Evolutionary conservation across 1,140 invertebrate genomes (phyloP).

Genomic region (Neuroterus valhalla): DNA sequence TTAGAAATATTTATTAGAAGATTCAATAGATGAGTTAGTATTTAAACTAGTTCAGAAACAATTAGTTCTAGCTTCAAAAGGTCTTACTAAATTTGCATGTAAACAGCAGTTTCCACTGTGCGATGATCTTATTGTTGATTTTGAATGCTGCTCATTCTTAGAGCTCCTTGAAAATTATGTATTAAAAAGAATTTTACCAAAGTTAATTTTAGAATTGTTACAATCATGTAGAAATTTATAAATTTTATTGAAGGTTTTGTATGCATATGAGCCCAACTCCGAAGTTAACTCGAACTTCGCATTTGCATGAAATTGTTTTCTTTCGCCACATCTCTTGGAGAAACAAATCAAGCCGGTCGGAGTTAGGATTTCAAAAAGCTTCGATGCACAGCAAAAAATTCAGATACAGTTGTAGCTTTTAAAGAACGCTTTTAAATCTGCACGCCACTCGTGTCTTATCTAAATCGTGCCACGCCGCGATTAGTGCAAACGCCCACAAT

Average conservation of each 20-base stretch:
- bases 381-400: background rate
- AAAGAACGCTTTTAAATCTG: background rate
- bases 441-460: conserved; percentile 1
- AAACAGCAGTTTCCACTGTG: background rate
- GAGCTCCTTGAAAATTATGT: background rate
- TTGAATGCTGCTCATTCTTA: background rate
- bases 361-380: background rate
- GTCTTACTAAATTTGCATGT: too few species aligned
- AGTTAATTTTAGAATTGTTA: conserved; percentile 22
- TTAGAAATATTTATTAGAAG: too few species aligned
- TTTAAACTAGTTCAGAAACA: too few species aligned
- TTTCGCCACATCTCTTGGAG: conserved; percentile 15
- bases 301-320: conserved; percentile 29
- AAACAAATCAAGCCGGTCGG: background rate
- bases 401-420: background rate
- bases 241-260: background rate
- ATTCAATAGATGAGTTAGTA: too few species aligned
- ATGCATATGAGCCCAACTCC: background rate
- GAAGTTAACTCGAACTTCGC: background rate
- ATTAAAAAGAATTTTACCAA: background rate
- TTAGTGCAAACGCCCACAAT: conserved; percentile 11
- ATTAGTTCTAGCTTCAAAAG: too few species aligned
- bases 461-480: conserved; percentile 2
- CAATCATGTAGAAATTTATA: background rate
- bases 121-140: background rate